Conservation (phyloP, 2,113 vertebrate genomes). For the Nothobranchius kuhntae region DNA sequence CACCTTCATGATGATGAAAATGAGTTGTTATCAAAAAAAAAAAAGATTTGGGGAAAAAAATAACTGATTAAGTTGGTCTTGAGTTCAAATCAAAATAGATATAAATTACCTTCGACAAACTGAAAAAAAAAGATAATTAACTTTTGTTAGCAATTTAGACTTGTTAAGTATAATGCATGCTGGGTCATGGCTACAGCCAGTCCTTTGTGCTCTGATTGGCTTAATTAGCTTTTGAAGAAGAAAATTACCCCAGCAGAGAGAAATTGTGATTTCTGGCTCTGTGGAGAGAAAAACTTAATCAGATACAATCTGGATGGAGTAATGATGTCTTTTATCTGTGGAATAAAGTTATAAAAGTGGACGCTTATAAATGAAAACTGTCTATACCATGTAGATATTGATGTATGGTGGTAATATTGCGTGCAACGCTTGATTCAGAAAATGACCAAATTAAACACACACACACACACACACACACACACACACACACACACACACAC, state of each 20-base stretch:
- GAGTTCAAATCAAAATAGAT: not conserved
- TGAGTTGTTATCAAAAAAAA: not conserved
- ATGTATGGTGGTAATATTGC: slow-evolving; percentile 29
- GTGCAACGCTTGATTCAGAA: too few relatives aligned
- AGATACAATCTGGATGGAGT: slow-evolving; percentile 65
- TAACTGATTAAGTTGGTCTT: not conserved
- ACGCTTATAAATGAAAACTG: slow-evolving; percentile 42
- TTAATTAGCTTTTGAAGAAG: slow-evolving; percentile 74
- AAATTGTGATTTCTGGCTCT: slow-evolving; percentile 57
- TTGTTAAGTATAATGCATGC: slow-evolving; percentile 34
- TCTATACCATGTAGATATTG: slow-evolving; percentile 13
- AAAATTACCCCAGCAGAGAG: slow-evolving; percentile 67
- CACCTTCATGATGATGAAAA: not conserved
- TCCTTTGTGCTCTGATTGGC: slow-evolving; percentile 68
- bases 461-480: too few relatives aligned
- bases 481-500: too few relatives aligned
- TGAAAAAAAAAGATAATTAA: slow-evolving; percentile 29
- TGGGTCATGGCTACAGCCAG: slow-evolving; percentile 46
- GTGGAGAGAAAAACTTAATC: slow-evolving; percentile 60
- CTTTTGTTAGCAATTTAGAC: slow-evolving; percentile 34
- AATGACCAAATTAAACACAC: too few relatives aligned
- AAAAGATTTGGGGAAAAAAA: not conserved
- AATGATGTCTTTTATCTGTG: slow-evolving; percentile 59
- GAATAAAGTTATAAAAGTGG: slow-evolving; percentile 37
- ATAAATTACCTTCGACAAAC: slow-evolving; percentile 10